These are phyloP conservation scores for Stenotaenia linearis DNA, from an alignment of 2,888 invertebrate genomes.

Conservation along the genomic window DNA sequence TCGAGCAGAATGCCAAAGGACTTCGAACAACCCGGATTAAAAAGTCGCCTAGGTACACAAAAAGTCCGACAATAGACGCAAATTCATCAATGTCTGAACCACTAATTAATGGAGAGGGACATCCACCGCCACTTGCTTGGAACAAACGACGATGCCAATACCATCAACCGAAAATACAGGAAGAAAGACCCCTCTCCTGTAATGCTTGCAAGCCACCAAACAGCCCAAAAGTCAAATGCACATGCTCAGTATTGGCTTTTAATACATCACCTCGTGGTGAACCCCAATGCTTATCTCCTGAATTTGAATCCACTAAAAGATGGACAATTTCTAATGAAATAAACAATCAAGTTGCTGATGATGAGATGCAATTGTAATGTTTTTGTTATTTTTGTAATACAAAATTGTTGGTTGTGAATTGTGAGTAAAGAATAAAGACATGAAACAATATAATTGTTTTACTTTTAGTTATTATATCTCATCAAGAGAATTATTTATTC, in stretches of 20 bases:
- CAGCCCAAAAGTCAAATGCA: neutral
- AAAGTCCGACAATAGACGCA: neutral
- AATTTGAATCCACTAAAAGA: neutral
- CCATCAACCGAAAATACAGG: neutral
- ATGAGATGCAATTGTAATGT: neutral
- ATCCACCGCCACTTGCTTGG: neutral
- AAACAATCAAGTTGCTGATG: neutral
- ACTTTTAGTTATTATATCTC: no score
- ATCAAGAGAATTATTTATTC: no score
- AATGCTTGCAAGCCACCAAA: neutral
- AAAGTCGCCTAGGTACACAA: neutral
- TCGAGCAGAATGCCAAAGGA: neutral
- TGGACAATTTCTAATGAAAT: neutral
- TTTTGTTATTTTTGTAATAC: no score
- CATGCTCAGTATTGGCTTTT: neutral
- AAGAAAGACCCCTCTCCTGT: neutral
- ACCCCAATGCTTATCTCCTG: neutral
- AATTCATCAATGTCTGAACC: neutral
- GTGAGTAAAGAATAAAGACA: no score
- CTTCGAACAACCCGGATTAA: neutral
- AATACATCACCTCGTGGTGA: no score
- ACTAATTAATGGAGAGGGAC: neutral
- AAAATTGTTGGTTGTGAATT: no score
- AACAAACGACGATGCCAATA: neutral
- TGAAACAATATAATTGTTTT: no score